phyloP scores from a whole-genome alignment of 2,888 invertebrate genomes.

The Netelia fuscicornis region DNA sequence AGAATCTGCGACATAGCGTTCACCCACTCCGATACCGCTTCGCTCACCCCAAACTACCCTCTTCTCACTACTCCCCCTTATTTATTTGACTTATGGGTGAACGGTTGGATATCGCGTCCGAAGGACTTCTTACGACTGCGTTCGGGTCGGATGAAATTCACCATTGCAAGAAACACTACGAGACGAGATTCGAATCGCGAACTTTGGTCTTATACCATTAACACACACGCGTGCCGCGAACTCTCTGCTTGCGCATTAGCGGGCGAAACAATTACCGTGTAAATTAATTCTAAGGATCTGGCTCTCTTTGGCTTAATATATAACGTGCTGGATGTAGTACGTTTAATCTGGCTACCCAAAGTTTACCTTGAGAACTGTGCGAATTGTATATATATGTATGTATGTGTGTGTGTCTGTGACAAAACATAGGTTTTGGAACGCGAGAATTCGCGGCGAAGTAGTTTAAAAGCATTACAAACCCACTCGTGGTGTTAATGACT shows the following conservation, averaged over 20 bases:
- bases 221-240: conserved; percentile 23
- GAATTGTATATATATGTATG: neutral
- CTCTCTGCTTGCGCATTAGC: conserved; percentile 26
- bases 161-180: conserved; percentile 35
- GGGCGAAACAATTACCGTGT: conserved; percentile 45
- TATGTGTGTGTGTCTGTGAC: neutral
- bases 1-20: neutral
- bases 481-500: neutral
- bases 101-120: conserved; percentile 19
- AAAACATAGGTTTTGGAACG: neutral
- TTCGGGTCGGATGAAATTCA: conserved; percentile 23
- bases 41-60: neutral
- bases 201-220: conserved; percentile 15
- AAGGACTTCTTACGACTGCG: conserved; percentile 47
- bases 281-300: conserved; percentile 39
- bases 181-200: conserved; percentile 41
- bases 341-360: conserved; percentile 10
- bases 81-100: neutral
- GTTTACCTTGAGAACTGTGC: conserved; percentile 5
- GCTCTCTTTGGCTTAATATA: neutral
- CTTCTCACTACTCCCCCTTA: neutral
- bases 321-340: neutral
- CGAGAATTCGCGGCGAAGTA: neutral
- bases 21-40: neutral
- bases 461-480: neutral